Percentiles rank a stretch among this genome's conserved stretches.
Evolutionary conservation across 2,797 vertebrate species (phyloP).

Genomic region (Novumbra hubbsi): DNA sequence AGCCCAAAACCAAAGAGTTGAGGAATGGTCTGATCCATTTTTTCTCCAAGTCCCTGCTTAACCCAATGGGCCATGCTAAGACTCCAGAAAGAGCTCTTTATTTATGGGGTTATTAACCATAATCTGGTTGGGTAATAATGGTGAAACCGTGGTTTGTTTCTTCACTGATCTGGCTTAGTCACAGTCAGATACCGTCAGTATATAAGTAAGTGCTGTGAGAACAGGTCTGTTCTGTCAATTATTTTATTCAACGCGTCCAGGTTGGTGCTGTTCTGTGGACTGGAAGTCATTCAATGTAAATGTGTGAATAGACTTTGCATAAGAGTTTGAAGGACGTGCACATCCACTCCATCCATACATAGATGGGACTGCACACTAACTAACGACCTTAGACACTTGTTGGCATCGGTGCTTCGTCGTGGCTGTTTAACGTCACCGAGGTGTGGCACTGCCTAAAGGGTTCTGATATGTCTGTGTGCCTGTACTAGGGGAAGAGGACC

Average conservation of each 20-base stretch:
- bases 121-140: background rate
- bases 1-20: background rate
- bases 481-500: constrained; percentile 83
- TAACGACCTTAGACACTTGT: background rate
- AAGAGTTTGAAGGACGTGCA: background rate
- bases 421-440: background rate
- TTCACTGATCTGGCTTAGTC: background rate
- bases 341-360: background rate
- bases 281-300: background rate
- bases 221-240: background rate
- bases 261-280: background rate
- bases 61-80: background rate
- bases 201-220: background rate
- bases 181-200: background rate
- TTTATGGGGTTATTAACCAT: background rate
- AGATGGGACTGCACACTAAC: background rate
- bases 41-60: background rate
- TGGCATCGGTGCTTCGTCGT: background rate
- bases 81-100: background rate
- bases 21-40: background rate
- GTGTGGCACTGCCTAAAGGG: background rate
- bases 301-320: background rate
- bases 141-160: background rate
- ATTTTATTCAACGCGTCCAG: background rate
- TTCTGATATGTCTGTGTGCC: background rate